These are phyloP conservation scores for Baronia brevicornis DNA, from an alignment of 2,888 invertebrate genomes.

Conservation along the genomic window DNA sequence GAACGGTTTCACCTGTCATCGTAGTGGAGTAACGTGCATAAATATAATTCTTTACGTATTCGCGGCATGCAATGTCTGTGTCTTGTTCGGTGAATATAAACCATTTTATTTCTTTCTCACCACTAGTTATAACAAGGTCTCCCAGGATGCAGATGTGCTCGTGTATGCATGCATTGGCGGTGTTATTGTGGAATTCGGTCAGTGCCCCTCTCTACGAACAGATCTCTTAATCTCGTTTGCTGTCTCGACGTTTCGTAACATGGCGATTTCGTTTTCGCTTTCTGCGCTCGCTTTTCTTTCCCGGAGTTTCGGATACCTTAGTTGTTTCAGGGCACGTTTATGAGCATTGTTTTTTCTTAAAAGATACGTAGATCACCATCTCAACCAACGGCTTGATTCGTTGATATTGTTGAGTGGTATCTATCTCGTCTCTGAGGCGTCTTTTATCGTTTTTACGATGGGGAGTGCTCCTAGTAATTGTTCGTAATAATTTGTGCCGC, in stretches of 20 bases:
- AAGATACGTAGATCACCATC: no score
- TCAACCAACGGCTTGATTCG: no score
- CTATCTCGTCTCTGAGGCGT: no score
- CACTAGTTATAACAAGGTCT: constrained; percentile 34
- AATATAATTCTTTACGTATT: constrained; percentile 63
- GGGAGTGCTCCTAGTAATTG: no score
- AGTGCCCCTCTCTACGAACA: constrained; percentile 55
- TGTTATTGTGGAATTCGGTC: constrained; percentile 72
- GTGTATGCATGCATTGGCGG: constrained; percentile 67
- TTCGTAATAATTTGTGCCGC: no score
- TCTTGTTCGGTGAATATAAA: constrained; percentile 57
- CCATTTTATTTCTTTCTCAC: constrained; percentile 34
- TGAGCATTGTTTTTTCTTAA: constrained; percentile 25
- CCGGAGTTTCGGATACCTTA: constrained; percentile 37
- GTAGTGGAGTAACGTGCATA: constrained; percentile 48
- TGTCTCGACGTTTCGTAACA: constrained; percentile 51
- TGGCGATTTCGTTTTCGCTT: constrained; percentile 59
- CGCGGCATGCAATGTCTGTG: constrained; percentile 41
- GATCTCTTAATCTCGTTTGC: constrained; percentile 62
- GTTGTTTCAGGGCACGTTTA: constrained; percentile 43
- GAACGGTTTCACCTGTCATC: constrained; percentile 62
- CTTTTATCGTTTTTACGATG: no score
- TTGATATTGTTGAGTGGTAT: no score
- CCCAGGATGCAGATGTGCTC: constrained; percentile 58
- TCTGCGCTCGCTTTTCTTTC: constrained; percentile 40